Evolutionary conservation across 2,797 vertebrate genomes (phyloP).

Genomic region (Coendou prehensilis): DNA sequence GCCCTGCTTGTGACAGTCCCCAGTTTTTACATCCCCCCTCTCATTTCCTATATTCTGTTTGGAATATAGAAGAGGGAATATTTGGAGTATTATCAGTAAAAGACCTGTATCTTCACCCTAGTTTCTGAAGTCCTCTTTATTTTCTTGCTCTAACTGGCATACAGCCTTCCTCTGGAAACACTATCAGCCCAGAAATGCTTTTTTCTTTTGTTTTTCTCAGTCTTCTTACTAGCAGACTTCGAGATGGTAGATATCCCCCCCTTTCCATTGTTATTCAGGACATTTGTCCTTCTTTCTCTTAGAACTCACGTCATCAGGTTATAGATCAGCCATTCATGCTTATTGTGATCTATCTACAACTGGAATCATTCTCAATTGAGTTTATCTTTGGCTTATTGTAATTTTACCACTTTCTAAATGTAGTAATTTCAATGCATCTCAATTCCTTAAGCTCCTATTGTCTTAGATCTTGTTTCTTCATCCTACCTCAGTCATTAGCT

Average conservation of each 20-base stretch:
- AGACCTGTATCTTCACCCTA: neutral
- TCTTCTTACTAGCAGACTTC: neutral
- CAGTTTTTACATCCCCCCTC: neutral
- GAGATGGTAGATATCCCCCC: neutral
- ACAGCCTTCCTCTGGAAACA: neutral
- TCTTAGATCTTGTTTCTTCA: neutral
- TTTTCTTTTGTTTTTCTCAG: neutral
- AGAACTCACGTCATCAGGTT: neutral
- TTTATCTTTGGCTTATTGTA: neutral
- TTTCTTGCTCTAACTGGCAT: neutral
- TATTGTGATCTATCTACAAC: neutral
- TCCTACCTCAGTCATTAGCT: neutral
- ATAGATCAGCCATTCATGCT: neutral
- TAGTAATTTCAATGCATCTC: neutral
- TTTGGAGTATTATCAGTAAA: neutral
- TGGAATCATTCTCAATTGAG: neutral
- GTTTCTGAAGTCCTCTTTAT: neutral
- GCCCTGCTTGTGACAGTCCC: neutral
- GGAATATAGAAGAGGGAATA: neutral
- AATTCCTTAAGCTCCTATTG: neutral
- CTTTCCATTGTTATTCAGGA: neutral
- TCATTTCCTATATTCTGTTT: neutral
- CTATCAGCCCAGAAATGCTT: neutral
- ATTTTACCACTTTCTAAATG: neutral
- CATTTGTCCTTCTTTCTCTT: neutral